These are phyloP conservation scores for Dendrolimus kikuchii DNA, from an alignment of 1,140 invertebrate species.

Conservation along the genomic window DNA sequence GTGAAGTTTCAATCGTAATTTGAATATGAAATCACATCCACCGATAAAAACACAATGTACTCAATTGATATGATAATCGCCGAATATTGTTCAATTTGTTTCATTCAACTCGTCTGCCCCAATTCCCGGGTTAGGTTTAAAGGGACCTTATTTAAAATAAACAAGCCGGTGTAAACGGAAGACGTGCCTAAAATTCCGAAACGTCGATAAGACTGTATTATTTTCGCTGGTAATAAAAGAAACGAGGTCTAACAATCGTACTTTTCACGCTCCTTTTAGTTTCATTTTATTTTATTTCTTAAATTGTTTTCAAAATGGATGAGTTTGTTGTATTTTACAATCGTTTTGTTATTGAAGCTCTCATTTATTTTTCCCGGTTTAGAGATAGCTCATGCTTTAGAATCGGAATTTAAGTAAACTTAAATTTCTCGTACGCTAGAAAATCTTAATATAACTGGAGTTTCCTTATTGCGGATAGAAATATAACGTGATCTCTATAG, in stretches of 20 bases:
- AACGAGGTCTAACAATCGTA: constrained; percentile 22
- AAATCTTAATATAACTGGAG: no score
- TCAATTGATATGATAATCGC: constrained; percentile 28
- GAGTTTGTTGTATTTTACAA: constrained; percentile 1
- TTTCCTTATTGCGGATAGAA: no score
- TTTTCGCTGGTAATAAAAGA: constrained; percentile 43
- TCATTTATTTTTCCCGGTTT: background rate
- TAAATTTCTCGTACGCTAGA: constrained; percentile 3
- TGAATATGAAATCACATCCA: background rate
- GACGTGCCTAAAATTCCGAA: constrained; percentile 57
- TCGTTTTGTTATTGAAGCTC: constrained; percentile 4
- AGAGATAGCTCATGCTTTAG: no score
- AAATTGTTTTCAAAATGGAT: background rate
- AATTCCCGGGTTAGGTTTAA: constrained; percentile 58
- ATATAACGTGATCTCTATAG: no score
- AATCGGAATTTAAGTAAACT: background rate
- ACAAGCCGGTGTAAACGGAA: constrained; percentile 56
- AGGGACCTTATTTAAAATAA: constrained; percentile 67
- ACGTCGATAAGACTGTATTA: constrained; percentile 41
- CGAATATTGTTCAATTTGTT: constrained; percentile 59
- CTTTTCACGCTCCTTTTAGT: constrained; percentile 15
- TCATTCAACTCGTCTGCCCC: constrained; percentile 51
- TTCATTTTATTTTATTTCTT: constrained; percentile 9
- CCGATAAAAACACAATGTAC: constrained; percentile 9
- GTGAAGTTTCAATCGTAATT: constrained; percentile 10